These are phyloP conservation scores for Vireo altiloquus DNA, from an alignment of 2,113 vertebrate species.

Conservation along the genomic window DNA sequence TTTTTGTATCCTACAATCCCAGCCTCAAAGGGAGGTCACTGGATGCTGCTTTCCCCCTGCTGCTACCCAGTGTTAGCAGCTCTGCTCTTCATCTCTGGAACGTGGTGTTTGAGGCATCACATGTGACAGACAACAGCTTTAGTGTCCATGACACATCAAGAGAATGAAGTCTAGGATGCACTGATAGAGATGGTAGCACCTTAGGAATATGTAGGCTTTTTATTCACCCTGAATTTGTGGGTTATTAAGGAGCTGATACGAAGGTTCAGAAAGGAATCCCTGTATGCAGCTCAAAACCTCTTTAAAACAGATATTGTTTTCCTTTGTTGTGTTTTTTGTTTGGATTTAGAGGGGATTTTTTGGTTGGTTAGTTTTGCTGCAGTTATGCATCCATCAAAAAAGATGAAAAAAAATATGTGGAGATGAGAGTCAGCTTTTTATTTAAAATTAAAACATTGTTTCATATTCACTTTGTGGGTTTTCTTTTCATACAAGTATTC, in stretches of 20 bases:
- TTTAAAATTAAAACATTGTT: not conserved
- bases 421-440: not conserved
- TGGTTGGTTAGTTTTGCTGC: not conserved
- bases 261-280: not conserved
- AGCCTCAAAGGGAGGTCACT: not conserved
- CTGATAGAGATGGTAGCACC: not conserved
- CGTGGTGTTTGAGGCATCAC: not conserved
- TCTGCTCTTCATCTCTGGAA: not conserved
- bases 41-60: not conserved
- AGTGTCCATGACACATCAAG: not conserved
- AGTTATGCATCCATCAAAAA: not conserved
- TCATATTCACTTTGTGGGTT: not conserved
- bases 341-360: not conserved
- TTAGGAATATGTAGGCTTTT: not conserved
- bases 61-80: not conserved
- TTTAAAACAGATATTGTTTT: not conserved
- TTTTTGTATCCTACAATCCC: rapidly evolving
- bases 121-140: not conserved
- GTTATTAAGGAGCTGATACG: not conserved
- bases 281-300: not conserved
- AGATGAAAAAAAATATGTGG: not conserved
- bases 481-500: not conserved
- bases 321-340: not conserved
- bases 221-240: not conserved
- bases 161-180: not conserved